These are phyloP conservation scores for Nomada ferruginata DNA, from an alignment of 2,888 invertebrate genomes.

Conservation along the genomic window DNA sequence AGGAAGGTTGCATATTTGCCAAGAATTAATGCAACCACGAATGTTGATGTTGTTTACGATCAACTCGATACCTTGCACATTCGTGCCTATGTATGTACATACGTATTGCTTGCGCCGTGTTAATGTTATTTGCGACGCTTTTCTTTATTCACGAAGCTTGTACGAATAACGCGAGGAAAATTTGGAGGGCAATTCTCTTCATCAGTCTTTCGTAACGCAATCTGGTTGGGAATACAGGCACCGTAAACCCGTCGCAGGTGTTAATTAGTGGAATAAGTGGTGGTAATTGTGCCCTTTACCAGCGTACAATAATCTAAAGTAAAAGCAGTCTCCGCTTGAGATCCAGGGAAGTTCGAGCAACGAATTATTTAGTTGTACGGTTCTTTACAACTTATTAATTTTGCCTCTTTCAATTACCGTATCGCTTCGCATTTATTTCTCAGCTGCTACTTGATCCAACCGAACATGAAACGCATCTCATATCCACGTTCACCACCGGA, in stretches of 20 bases:
- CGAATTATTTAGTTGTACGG: too few species aligned
- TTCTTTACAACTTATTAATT: too few species aligned
- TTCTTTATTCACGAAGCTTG: conserved; percentile 38
- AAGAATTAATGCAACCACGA: conserved; percentile 75
- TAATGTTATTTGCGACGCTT: conserved; percentile 35
- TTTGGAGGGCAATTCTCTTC: neutral
- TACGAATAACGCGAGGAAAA: conserved; percentile 12
- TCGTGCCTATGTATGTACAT: conserved; percentile 28
- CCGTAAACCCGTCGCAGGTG: neutral
- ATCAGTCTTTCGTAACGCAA: neutral
- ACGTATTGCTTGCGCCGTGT: conserved; percentile 14
- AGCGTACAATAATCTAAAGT: neutral
- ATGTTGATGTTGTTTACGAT: conserved; percentile 70
- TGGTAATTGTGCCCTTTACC: neutral
- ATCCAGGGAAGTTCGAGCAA: neutral
- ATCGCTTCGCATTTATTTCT: too few species aligned
- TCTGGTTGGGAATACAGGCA: neutral
- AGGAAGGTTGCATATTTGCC: conserved; percentile 65
- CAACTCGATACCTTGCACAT: conserved; percentile 60
- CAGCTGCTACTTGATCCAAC: too few species aligned
- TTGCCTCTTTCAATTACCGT: too few species aligned
- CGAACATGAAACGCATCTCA: too few species aligned
- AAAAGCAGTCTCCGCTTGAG: neutral
- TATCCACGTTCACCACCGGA: too few species aligned
- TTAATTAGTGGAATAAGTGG: neutral